These are phyloP conservation scores for Ctenosaura bakeri DNA, from an alignment of 2,797 vertebrate species.

Conservation along the genomic window DNA sequence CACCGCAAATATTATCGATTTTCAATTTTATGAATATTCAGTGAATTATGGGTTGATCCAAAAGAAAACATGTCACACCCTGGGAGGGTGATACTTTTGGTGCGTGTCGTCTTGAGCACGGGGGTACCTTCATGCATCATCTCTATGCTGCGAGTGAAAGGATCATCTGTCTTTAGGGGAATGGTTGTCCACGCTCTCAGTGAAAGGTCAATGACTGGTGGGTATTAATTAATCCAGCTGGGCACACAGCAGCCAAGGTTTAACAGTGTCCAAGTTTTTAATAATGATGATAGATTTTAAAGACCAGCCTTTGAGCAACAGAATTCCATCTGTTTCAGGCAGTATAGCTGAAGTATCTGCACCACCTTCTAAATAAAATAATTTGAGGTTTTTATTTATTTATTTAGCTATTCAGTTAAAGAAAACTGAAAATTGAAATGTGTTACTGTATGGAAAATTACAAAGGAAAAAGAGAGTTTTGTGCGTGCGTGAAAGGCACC, in stretches of 20 bases:
- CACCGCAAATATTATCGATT: conserved; percentile 17
- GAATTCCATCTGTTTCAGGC: conserved; percentile 73
- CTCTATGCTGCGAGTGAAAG: conserved; percentile 59
- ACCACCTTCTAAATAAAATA: conserved; percentile 26
- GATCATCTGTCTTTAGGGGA: conserved; percentile 79
- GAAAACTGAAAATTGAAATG: neutral
- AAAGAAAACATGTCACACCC: conserved; percentile 26
- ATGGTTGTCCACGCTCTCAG: conserved; percentile 72
- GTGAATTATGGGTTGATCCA: neutral
- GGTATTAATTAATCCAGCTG: conserved; percentile 81
- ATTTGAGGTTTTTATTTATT: neutral
- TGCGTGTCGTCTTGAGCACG: conserved; percentile 31
- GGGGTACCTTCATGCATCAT: conserved; percentile 68
- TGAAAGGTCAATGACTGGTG: conserved; percentile 81
- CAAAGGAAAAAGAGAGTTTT: neutral
- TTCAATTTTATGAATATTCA: conserved; percentile 51
- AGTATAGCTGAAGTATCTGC: conserved; percentile 51
- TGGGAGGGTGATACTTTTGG: neutral
- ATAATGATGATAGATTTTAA: conserved; percentile 77
- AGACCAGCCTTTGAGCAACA: conserved; percentile 72
- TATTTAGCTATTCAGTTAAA: too few species aligned
- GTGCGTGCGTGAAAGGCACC: neutral
- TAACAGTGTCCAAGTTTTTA: conserved; percentile 75
- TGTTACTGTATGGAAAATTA: neutral
- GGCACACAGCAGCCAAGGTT: conserved; percentile 76